Base-by-base conservation (phyloP, 2,888 invertebrate genomes). In the Andrena chrysosceles region DNA sequence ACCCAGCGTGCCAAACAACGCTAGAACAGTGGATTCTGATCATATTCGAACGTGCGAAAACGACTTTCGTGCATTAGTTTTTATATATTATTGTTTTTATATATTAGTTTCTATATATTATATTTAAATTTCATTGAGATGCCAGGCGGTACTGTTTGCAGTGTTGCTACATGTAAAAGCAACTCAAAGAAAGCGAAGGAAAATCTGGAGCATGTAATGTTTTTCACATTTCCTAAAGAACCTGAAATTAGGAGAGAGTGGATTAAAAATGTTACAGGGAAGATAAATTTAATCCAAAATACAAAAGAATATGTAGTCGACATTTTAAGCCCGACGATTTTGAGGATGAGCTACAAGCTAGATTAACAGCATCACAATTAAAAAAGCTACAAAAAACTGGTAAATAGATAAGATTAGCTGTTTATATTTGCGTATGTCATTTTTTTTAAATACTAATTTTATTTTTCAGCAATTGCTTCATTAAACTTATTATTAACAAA, bases 291-390 rank as follows among this genome's bases (percentile, higher is more conserved):
- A 59, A 59, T 23, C 20, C 59, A 20, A 8, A 59, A 59, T 26
- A 59, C 13, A 26, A 26, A 59, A 59, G 59, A 59, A 59, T 59
- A 59, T 20, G 59, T 59, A 59, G 59, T 26, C 20, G 16, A 23
- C 59, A 59, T 59, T 59, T 59, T 29, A 20, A 59, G 20, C 26
- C 59, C 23, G 16, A 59, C 5, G 59, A 59, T 59, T 59, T 20
- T 59, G 59, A 59, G 29, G 26, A 59, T 59, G 4, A 16, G 1
- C n/a, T 49, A 49, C 49, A 49, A 49, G 49, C 49, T 49, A 49
- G 49, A 49, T 49, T 49, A 49, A 49, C 49, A n/a, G n/a, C 5
- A 49, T 49, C n/a, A 49, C 16, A n/a, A 49, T 49, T 49, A 49
- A 49, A 49, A 49, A 49, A 3, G 49, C n/a, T 49, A 49, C n/a